A percentile compares a stretch with the other conserved stretches of the same genome.
Conservation (phyloP, 2,888 invertebrate genomes). For the Heterodera filipjevi region DNA sequence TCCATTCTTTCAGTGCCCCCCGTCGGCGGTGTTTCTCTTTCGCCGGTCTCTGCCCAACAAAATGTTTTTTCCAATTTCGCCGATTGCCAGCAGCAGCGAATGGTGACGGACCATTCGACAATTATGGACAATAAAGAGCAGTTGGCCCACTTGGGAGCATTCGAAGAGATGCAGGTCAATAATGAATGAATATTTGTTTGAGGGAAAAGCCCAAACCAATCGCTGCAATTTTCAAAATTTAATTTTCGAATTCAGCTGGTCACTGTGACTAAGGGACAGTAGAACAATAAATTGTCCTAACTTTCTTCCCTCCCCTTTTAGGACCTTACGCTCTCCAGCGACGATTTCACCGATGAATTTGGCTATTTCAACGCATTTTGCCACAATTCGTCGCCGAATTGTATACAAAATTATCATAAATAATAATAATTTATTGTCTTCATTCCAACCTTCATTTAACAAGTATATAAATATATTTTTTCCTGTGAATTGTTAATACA, state of each 20-base stretch:
- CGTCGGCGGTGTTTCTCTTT: background rate
- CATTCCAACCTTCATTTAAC: no score
- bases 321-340: background rate
- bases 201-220: background rate
- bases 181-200: no score
- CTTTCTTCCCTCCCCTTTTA: background rate
- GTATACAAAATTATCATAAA: slow-evolving; percentile 3
- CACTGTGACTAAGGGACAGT: no score
- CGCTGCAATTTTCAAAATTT: background rate
- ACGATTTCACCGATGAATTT: slow-evolving; percentile 12
- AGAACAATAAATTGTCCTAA: no score
- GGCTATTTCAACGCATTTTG: slow-evolving; percentile 16
- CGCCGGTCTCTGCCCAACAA: background rate
- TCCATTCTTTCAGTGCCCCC: background rate
- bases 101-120: background rate
- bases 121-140: background rate
- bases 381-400: slow-evolving; percentile 19
- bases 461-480: no score
- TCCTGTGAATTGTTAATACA: no score
- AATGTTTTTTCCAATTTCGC: background rate
- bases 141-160: background rate
- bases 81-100: background rate
- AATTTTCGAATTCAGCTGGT: background rate
- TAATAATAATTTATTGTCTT: slow-evolving; percentile 13
- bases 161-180: slow-evolving; percentile 15